These are phyloP conservation scores for Emydoidea blandingii DNA, from an alignment of 2,797 vertebrate genomes.

Conservation along the genomic window DNA sequence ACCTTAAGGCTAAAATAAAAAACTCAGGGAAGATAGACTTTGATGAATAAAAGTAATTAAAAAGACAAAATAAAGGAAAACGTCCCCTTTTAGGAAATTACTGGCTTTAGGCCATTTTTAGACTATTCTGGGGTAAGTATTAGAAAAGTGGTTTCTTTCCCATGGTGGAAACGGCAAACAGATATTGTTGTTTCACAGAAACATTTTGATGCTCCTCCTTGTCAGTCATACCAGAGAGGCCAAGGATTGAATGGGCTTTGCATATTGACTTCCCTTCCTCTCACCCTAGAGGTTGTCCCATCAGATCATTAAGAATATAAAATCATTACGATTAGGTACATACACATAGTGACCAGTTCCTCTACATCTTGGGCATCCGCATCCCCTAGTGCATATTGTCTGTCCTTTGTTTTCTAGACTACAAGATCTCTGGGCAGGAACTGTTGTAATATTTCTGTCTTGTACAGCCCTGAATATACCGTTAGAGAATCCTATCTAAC, in stretches of 20 bases:
- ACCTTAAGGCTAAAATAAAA: not conserved
- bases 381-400: not conserved
- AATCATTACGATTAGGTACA: not conserved
- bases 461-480: not conserved
- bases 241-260: not conserved
- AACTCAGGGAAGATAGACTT: not conserved
- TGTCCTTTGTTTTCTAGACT: not conserved
- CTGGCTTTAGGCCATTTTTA: not conserved
- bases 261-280: not conserved
- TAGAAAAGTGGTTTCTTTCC: not conserved
- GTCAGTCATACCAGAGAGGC: slow-evolving; percentile 1
- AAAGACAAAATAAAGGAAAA: not conserved
- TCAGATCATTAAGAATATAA: not conserved
- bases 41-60: not conserved
- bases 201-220: not conserved
- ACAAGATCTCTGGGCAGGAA: not conserved
- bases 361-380: not conserved
- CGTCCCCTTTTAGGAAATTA: not conserved
- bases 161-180: not conserved
- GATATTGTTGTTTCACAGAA: not conserved
- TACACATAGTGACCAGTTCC: not conserved
- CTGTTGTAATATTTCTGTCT: not conserved
- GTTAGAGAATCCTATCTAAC: not conserved
- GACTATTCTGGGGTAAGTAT: not conserved
- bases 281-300: not conserved